Evolutionary conservation across 2,888 invertebrate genomes (phyloP).

Genomic region (Agriopis marginaria): DNA sequence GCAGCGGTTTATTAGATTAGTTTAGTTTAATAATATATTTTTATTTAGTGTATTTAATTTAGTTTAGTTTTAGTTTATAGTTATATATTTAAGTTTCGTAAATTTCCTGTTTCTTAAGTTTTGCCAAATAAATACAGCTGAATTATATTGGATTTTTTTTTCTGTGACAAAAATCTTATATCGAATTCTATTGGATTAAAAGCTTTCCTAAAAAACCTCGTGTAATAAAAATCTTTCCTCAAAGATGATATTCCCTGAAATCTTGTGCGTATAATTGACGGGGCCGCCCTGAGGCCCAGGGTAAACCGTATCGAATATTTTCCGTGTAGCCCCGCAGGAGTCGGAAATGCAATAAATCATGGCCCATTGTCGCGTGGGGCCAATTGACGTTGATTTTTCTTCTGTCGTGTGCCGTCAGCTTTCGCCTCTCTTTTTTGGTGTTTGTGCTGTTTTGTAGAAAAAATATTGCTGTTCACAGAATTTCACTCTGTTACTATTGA

Average conservation of each 20-base stretch:
- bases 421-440: conserved; percentile 46
- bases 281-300: conserved; percentile 52
- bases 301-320: conserved; percentile 57
- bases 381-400: conserved; percentile 78
- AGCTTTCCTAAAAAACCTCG: conserved; percentile 9
- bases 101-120: too few species aligned
- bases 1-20: too few species aligned
- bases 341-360: conserved; percentile 77
- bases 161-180: neutral
- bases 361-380: conserved; percentile 68
- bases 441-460: conserved; percentile 38
- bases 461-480: conserved; percentile 25
- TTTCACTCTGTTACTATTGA: conserved; percentile 11
- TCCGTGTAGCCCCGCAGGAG: conserved; percentile 58
- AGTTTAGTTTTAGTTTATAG: too few species aligned
- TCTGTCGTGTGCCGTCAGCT: conserved; percentile 48
- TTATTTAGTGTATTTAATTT: too few species aligned
- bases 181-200: neutral
- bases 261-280: conserved; percentile 57
- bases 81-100: too few species aligned
- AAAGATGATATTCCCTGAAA: conserved; percentile 45
- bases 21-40: too few species aligned
- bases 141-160: neutral
- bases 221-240: conserved; percentile 35
- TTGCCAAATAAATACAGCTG: too few species aligned